phyloP scores from a whole-genome alignment of 2,888 invertebrate species.

The Brachylomia viminalis region DNA sequence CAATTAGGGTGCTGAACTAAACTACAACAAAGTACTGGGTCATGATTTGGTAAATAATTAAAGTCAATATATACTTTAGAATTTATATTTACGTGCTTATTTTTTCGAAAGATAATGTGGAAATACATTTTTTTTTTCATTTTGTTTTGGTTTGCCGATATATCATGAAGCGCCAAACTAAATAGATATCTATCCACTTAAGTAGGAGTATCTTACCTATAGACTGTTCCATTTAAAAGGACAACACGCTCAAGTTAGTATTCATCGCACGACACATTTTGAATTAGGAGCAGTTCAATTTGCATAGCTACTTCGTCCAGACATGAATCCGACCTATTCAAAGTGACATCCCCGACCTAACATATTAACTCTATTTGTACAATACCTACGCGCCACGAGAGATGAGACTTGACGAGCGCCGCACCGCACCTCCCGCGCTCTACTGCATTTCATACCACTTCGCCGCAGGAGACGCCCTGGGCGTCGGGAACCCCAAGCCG shows the following conservation, averaged over 20 bases:
- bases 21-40: not conserved
- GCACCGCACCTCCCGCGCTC: too few relatives aligned
- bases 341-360: too few relatives aligned
- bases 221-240: not conserved
- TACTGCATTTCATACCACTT: too few relatives aligned
- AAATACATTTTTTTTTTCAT: not conserved
- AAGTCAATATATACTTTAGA: not conserved
- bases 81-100: not conserved
- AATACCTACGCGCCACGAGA: too few relatives aligned
- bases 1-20: not conserved
- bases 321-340: not conserved
- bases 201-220: not conserved
- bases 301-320: not conserved
- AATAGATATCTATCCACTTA: not conserved
- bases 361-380: too few relatives aligned
- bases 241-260: not conserved
- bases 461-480: too few relatives aligned
- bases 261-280: constrained; percentile 1
- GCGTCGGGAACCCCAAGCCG: too few relatives aligned
- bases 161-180: not conserved
- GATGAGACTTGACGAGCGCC: too few relatives aligned
- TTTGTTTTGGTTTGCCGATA: not conserved
- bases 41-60: not conserved
- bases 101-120: not conserved
- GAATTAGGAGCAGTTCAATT: not conserved